Base-by-base conservation (phyloP, 2,113 vertebrate species). In the Arvicanthis niloticus region DNA sequence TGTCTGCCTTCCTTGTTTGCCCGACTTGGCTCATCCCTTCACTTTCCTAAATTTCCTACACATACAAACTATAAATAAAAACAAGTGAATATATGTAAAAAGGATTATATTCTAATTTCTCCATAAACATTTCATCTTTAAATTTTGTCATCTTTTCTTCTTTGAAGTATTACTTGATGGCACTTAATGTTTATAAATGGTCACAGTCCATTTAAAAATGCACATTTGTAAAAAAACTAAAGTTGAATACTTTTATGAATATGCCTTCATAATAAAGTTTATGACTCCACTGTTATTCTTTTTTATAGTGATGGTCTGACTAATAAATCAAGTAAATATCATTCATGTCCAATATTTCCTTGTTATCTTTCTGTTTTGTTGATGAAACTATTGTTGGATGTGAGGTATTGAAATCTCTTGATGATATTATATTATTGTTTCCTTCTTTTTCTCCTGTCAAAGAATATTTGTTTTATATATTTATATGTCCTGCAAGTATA, bases 141-240 rank as follows among this genome's bases (percentile, higher is more conserved):
- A 58, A 75, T 73, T 7, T 58, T 87, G 17, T 51, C 42, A 2
- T 56, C 3, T 60, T 31, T 88, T 80, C 26, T 92, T 85, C 5
- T 82, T 96, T 26, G 88, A 94, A 95, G 76, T 90, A 95, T 91
- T 85, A 51, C 7, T 56, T 53, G 60, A 80, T 92, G 21, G 72
- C 12, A 90, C 15, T 89, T 73, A 24, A 10, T 85, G 10, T 89
- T 65, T 73, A 0, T 67, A 96, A 78, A 86, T 91, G 89, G n/a
- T 67, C 48, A 58, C 94, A 87, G 31, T 94, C 29, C 37, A 89
- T 85, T 96, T 92, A 81, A 80, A 96, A 70, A n/a, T 19, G 17
- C 26, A 70, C 12, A 70, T 37, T 51, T 70, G 34, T 45, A 37
- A 68, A 86, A 68, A 81, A 76, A 3, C 4, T 88, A 17, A 72